Conservation (phyloP, 2,888 invertebrate species). For the Apodemia duryi region DNA sequence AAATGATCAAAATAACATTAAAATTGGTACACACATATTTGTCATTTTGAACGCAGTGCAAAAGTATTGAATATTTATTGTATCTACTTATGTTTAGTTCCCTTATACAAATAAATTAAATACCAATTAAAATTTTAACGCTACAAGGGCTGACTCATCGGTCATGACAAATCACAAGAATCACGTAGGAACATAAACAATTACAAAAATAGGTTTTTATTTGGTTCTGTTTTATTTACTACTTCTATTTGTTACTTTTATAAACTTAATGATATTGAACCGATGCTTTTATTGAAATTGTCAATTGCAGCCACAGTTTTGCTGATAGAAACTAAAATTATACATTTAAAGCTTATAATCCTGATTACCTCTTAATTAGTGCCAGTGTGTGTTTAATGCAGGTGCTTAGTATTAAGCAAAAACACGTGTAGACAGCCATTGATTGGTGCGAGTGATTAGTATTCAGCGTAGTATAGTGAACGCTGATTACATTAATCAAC, state of each 20-base stretch:
- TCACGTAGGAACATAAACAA: slow-evolving; percentile 59
- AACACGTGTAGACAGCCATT: too few species aligned
- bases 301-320: slow-evolving; percentile 3
- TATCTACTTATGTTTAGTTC: slow-evolving; percentile 22
- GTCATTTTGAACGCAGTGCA: slow-evolving; percentile 11
- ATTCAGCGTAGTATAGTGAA: too few species aligned
- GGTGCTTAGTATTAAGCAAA: too few species aligned
- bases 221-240: slow-evolving; percentile 49
- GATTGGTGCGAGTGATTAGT: too few species aligned
- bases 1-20: background rate
- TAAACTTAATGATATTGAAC: slow-evolving; percentile 26
- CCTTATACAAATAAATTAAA: slow-evolving; percentile 28
- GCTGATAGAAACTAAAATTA: background rate
- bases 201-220: slow-evolving; percentile 60
- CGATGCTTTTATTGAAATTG: slow-evolving; percentile 13
- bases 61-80: slow-evolving; percentile 4
- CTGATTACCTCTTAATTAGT: too few species aligned
- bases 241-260: slow-evolving; percentile 29
- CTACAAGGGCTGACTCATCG: slow-evolving; percentile 34
- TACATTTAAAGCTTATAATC: background rate
- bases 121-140: slow-evolving; percentile 37
- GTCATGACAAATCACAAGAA: slow-evolving; percentile 42
- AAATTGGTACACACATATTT: slow-evolving; percentile 1
- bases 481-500: too few species aligned
- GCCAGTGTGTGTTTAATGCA: too few species aligned